A percentile compares a stretch with the other conserved stretches of the same genome.
These are phyloP conservation scores for Oxyruncus cristatus DNA, from an alignment of 2,113 vertebrate genomes.

Conservation along the genomic window DNA sequence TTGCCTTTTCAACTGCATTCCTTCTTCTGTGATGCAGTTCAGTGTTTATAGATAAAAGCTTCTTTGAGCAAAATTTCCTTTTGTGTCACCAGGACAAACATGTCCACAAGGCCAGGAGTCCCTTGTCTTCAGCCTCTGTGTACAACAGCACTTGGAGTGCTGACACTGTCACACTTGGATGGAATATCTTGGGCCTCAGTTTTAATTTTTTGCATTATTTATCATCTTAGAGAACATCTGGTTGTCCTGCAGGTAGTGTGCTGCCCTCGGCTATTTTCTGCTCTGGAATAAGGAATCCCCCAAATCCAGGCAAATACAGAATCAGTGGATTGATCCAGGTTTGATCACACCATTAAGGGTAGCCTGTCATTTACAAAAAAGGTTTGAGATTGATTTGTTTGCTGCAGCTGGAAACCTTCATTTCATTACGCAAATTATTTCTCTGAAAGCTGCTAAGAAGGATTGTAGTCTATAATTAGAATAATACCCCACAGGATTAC, in stretches of 20 bases:
- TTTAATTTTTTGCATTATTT: not conserved
- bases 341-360: not conserved
- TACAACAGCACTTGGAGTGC: not conserved
- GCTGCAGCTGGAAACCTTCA: slow-evolving; percentile 55
- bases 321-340: not conserved
- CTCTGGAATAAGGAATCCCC: not conserved
- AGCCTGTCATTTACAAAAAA: slow-evolving; percentile 33
- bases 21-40: not conserved
- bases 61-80: not conserved
- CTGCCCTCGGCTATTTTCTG: not conserved
- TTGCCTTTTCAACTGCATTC: not conserved
- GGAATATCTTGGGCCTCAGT: not conserved
- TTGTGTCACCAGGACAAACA: not conserved
- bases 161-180: not conserved
- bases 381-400: slow-evolving; percentile 44
- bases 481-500: slow-evolving; percentile 73
- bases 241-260: not conserved
- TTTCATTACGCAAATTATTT: slow-evolving; percentile 73
- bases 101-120: not conserved
- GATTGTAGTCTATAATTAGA: slow-evolving; percentile 78
- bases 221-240: not conserved
- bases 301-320: not conserved
- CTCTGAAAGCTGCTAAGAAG: slow-evolving; percentile 71
- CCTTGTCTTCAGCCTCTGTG: not conserved
- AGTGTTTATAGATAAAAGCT: not conserved